Evolutionary conservation across 2,113 vertebrate genomes (phyloP), one percentile per base, ranked within the genome.

Genomic region (Cygnus atratus): DNA sequence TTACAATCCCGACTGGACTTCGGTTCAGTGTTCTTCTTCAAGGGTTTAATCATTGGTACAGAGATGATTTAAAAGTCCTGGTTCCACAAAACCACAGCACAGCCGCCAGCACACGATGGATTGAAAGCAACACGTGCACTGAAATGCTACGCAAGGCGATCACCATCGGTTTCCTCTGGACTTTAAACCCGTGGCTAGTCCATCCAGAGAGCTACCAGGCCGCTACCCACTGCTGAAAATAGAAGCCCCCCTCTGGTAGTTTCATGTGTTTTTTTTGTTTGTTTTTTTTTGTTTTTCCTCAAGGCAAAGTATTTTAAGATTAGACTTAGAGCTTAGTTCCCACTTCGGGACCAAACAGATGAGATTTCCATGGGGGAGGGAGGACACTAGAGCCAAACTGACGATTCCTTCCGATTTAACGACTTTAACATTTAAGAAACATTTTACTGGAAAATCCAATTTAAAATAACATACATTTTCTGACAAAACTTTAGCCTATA

Each of bases 1-100:
- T 71, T 21, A 62, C 0, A 0, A 7, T 24, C 28, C 57, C 24
- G 22, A 26, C 1, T 15, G 24, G 29, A 44, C 31, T 48, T 31
- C 39, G 29, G 9, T 6, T 6, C 39, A 26, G 33, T 1, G 7
- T 28, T 46, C 41, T 12, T 52, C 52, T 44, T 17, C 6, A 8
- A 66, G 44, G 44, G 66, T 13, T 67, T 68, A 39, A 3, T 7
- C 37, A 15, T 0, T 6, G 9, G 43, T 3, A 61, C 16, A 22
- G 35, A 62, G 28, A 43, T 52, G 16, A 41, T 2, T n/a, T 10
- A 58, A 6, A 67, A 90, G 66, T 12, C 44, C 76, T 15, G 41
- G 44, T 4, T 37, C 65, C 70, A 35, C 68, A 76, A 58, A 88
- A 26, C 33, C 25, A 3, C 33, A 16, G 25, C 1, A 5, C 20